Evolutionary conservation across 2,888 invertebrate species (phyloP).

Genomic region (Anthrax anthrax): DNA sequence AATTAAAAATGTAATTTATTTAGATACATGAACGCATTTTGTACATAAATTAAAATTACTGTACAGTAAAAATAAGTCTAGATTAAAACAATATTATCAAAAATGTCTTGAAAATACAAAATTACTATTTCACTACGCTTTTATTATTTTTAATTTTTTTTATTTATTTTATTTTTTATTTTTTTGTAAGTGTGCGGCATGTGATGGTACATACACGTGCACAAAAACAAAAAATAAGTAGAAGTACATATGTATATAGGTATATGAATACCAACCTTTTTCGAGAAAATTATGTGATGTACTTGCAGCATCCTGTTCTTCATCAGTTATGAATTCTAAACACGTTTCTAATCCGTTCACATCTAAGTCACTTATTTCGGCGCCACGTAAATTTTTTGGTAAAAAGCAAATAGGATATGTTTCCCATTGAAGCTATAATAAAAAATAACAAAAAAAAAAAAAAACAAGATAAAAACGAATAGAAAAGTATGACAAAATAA

Average conservation of each 20-base stretch:
- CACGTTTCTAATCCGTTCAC: constrained; percentile 30
- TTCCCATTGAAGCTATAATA: constrained; percentile 33
- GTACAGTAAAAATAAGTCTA: too few species aligned
- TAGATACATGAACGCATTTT: too few species aligned
- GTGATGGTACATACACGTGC: too few species aligned
- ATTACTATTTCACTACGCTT: too few species aligned
- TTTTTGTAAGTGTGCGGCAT: too few species aligned
- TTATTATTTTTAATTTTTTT: too few species aligned
- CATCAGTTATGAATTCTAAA: constrained; percentile 34
- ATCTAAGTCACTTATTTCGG: constrained; percentile 32
- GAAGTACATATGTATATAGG: background rate
- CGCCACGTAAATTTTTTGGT: constrained; percentile 32
- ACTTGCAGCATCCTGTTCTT: constrained; percentile 38
- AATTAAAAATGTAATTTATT: background rate
- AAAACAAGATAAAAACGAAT: background rate
- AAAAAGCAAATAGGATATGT: constrained; percentile 34
- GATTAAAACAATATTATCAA: too few species aligned
- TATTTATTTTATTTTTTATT: too few species aligned
- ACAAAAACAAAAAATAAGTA: background rate
- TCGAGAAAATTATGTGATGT: constrained; percentile 39
- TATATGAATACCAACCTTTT: constrained; percentile 31
- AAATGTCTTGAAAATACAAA: too few species aligned
- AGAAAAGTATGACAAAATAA: background rate
- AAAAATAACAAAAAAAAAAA: background rate
- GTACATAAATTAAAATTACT: too few species aligned